Conservation (phyloP, 2,888 invertebrate species). For the Trichopria drosophilae region DNA sequence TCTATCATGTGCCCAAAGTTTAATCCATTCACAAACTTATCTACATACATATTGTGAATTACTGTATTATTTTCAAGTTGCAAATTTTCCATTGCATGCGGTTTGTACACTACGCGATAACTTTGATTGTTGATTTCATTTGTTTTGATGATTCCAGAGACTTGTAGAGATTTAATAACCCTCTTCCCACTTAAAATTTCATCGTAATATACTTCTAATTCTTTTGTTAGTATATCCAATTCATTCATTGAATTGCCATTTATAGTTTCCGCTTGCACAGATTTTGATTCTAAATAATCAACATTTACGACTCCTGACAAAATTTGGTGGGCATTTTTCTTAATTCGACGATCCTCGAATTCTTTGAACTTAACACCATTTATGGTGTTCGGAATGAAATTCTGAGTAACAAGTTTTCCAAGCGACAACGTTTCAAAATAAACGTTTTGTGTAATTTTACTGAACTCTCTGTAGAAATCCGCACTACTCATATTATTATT, state of each 20-base stretch:
- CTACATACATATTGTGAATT: slow-evolving; percentile 38
- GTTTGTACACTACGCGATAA: slow-evolving; percentile 33
- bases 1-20: slow-evolving; percentile 37
- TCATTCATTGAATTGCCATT: slow-evolving; percentile 36
- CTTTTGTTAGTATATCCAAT: slow-evolving; percentile 28
- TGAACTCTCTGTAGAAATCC: slow-evolving; percentile 43
- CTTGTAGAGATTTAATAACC: slow-evolving; percentile 34
- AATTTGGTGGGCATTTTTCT: slow-evolving; percentile 30
- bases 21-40: slow-evolving; percentile 37
- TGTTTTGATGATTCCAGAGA: slow-evolving; percentile 49
- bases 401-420: slow-evolving; percentile 55
- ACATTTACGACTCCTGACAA: slow-evolving; percentile 35
- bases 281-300: slow-evolving; percentile 33
- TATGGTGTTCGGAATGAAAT: slow-evolving; percentile 32
- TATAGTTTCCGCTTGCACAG: slow-evolving; percentile 32
- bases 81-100: slow-evolving; percentile 29
- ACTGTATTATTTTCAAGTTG: slow-evolving; percentile 36
- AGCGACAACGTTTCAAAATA: slow-evolving; percentile 59
- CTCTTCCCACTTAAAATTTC: slow-evolving; percentile 32
- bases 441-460: slow-evolving; percentile 56
- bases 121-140: slow-evolving; percentile 40
- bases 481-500: slow-evolving; percentile 33
- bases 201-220: slow-evolving; percentile 28
- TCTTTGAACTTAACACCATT: slow-evolving; percentile 37
- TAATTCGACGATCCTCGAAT: slow-evolving; percentile 28